phyloP scores from a whole-genome alignment of 1,140 invertebrate genomes.

The Arctopsyche grandis region DNA sequence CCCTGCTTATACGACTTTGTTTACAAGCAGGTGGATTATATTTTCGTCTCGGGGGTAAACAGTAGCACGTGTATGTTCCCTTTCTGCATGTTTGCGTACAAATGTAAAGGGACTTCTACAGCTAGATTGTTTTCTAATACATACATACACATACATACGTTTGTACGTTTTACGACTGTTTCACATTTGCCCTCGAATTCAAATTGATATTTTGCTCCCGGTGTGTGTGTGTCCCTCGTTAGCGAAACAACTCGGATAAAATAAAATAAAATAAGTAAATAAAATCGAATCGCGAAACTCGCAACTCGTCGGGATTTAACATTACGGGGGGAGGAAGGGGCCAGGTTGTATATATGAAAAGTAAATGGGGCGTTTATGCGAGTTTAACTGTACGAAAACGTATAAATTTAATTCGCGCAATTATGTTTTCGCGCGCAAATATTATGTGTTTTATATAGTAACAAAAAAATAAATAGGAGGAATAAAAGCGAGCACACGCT shows the following conservation, averaged over 20 bases:
- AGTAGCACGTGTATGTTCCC: neutral
- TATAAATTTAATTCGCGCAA: neutral
- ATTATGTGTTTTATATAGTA: too few relatives aligned
- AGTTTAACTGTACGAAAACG: neutral
- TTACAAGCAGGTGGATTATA: neutral
- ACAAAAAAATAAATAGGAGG: too few relatives aligned
- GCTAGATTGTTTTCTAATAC: neutral
- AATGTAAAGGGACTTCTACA: neutral
- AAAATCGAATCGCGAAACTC: too few relatives aligned
- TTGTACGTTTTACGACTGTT: neutral
- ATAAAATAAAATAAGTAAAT: neutral
- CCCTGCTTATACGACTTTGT: neutral
- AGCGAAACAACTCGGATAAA: neutral
- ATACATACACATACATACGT: neutral
- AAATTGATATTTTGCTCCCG: constrained; percentile 1
- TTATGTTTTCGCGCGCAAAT: neutral
- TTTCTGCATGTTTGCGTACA: neutral
- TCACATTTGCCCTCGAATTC: neutral
- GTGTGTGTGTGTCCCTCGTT: neutral
- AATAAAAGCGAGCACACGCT: neutral
- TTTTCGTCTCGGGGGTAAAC: constrained; percentile 7
- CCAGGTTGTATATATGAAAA: neutral
- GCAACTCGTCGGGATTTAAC: too few relatives aligned
- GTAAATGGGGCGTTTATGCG: neutral
- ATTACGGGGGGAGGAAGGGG: too few relatives aligned